phyloP scores from a whole-genome alignment of 2,113 vertebrate species.

The Polyodon spathula region DNA sequence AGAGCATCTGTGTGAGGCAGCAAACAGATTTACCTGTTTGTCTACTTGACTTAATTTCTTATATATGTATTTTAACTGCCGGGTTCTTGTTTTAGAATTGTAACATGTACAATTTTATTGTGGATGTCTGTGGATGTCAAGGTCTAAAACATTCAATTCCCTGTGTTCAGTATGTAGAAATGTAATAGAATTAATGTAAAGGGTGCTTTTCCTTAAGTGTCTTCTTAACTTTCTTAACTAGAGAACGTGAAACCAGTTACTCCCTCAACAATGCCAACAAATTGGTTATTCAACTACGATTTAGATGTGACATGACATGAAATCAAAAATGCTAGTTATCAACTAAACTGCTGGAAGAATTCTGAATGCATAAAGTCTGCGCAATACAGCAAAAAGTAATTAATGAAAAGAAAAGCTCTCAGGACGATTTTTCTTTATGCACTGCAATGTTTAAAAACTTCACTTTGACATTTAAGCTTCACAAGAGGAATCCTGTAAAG shows the following conservation, averaged over 20 bases:
- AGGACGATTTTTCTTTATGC: conserved; percentile 20
- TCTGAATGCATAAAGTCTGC: background rate
- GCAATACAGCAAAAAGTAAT: background rate
- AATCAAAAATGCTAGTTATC: background rate
- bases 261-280: background rate
- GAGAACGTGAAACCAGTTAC: background rate
- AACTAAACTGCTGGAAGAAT: background rate
- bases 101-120: too few relatives aligned
- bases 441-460: conserved; percentile 30
- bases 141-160: too few relatives aligned
- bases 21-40: too few relatives aligned
- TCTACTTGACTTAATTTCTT: too few relatives aligned
- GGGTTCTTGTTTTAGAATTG: too few relatives aligned
- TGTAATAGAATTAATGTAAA: background rate
- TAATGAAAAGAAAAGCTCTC: conserved; percentile 12
- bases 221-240: background rate
- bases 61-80: too few relatives aligned
- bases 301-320: background rate
- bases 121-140: too few relatives aligned
- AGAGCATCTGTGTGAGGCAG: too few relatives aligned
- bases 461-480: conserved; percentile 38
- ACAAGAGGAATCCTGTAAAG: conserved; percentile 47
- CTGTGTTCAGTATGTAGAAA: background rate
- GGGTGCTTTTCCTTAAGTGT: background rate
- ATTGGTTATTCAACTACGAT: background rate